These are phyloP conservation scores for Hippopotamus amphibius DNA, from an alignment of 2,113 vertebrate genomes.

Conservation along the genomic window DNA sequence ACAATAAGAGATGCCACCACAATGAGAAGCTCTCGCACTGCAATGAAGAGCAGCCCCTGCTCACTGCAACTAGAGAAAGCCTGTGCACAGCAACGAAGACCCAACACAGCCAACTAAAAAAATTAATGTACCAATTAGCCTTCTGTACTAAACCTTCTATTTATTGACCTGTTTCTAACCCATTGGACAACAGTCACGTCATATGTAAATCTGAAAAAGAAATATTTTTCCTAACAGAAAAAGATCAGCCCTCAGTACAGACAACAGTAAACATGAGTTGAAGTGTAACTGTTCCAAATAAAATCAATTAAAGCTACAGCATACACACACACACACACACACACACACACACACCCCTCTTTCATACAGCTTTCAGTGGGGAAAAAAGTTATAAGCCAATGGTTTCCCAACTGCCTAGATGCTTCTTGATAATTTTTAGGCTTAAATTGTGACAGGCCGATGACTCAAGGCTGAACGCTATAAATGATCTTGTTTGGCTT, in stretches of 20 bases:
- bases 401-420: slow-evolving; percentile 27
- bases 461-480: not conserved
- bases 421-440: slow-evolving; percentile 37
- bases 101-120: too few species aligned
- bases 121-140: not conserved
- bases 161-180: slow-evolving; percentile 30
- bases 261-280: not conserved
- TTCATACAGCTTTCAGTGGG: not conserved
- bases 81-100: too few species aligned
- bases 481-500: slow-evolving; percentile 28
- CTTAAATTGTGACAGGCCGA: not conserved
- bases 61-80: too few species aligned
- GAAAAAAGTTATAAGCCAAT: not conserved
- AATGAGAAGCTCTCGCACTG: too few species aligned
- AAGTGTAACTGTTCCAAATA: not conserved
- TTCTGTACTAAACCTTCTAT: not conserved
- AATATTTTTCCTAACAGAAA: slow-evolving; percentile 15
- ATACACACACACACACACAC: not conserved
- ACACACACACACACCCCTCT: not conserved
- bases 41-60: too few species aligned
- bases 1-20: too few species aligned
- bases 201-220: slow-evolving; percentile 27
- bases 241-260: not conserved
- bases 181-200: not conserved
- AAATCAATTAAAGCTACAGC: slow-evolving; percentile 29